Percentiles rank a stretch among this genome's conserved stretches.
Conservation (phyloP, 2,113 vertebrate species). For the Heterotilapia buettikoferi region DNA sequence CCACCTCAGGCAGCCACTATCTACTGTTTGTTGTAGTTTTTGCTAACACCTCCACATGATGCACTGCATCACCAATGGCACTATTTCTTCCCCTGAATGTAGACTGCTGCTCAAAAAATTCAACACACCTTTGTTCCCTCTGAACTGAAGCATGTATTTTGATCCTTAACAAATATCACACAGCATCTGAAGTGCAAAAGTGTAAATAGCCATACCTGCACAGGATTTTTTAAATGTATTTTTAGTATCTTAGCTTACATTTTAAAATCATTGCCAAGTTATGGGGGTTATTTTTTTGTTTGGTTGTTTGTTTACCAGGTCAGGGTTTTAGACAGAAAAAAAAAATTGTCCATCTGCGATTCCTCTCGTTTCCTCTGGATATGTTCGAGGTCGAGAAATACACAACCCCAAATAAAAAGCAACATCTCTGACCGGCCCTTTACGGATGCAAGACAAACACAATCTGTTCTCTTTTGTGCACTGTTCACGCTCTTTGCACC, state of each 20-base stretch:
- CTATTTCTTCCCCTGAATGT: conserved; percentile 10
- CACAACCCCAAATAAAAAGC: conserved; percentile 26
- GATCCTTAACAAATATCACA: neutral
- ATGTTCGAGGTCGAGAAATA: conserved; percentile 19
- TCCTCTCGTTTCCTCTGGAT: neutral
- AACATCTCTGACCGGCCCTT: conserved; percentile 23
- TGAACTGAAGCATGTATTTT: neutral
- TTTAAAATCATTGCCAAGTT: neutral
- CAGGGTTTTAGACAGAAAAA: neutral
- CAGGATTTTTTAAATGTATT: neutral
- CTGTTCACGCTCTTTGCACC: conserved; percentile 65
- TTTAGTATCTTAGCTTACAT: neutral
- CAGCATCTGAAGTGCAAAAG: neutral
- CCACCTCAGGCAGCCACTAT: conserved; percentile 42
- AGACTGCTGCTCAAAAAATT: conserved; percentile 1
- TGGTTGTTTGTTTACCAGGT: neutral
- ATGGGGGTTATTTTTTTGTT: neutral
- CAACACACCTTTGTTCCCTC: neutral
- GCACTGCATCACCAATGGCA: conserved; percentile 15
- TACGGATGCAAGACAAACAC: conserved; percentile 53
- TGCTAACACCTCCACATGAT: conserved; percentile 51
- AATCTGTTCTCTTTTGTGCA: conserved; percentile 56
- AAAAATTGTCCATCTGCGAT: neutral
- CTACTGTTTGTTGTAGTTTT: conserved; percentile 21
- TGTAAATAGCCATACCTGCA: neutral